Evolutionary conservation across 2,888 invertebrate species (phyloP).

Genomic region (Loripinus fragilis): DNA sequence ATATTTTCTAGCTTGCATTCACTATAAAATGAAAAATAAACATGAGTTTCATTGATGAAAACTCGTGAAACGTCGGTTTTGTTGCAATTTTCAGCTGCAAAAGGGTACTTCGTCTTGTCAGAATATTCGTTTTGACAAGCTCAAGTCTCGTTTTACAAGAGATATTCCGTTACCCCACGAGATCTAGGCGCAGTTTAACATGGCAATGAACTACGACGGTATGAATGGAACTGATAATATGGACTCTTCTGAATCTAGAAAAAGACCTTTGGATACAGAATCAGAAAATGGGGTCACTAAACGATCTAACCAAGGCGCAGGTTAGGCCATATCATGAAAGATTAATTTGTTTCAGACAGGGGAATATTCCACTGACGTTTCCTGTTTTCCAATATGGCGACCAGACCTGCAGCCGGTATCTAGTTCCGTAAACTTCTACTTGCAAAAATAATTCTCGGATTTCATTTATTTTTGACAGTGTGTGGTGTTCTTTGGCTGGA

Average conservation of each 20-base stretch:
- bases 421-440: conserved; percentile 60
- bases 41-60: conserved; percentile 17
- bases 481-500: conserved; percentile 59
- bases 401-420: conserved; percentile 73
- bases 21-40: background rate
- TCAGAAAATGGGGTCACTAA: conserved; percentile 82
- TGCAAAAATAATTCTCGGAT: conserved; percentile 67
- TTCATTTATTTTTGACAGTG: conserved; percentile 33
- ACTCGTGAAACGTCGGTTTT: background rate
- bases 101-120: background rate
- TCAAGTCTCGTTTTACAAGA: conserved; percentile 68
- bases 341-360: conserved; percentile 64
- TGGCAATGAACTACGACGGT: conserved; percentile 81
- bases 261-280: conserved; percentile 83
- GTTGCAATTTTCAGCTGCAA: background rate
- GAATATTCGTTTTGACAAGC: conserved; percentile 38
- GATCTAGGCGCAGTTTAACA: conserved; percentile 80
- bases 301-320: conserved; percentile 82
- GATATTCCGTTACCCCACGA: conserved; percentile 78
- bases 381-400: conserved; percentile 79
- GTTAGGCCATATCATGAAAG: conserved; percentile 76
- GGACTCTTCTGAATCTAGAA: conserved; percentile 82
- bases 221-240: conserved; percentile 81
- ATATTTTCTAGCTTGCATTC: background rate
- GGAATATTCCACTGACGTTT: conserved; percentile 65